Evolutionary conservation across 2,888 invertebrate species (phyloP).

Genomic region (Catonia carolina): DNA sequence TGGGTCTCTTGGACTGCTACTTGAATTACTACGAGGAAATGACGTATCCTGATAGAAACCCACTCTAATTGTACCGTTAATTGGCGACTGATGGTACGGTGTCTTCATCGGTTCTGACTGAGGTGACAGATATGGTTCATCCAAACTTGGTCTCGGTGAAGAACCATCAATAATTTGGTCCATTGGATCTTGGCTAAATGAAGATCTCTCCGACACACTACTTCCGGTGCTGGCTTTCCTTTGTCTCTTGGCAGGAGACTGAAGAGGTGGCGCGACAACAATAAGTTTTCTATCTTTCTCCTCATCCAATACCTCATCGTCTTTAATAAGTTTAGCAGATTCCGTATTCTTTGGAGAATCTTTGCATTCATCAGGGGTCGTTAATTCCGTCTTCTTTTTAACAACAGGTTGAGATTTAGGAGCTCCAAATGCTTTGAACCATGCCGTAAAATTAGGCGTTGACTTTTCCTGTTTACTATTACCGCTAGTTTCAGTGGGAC

Average conservation of each 20-base stretch:
- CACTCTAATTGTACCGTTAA: slow-evolving; percentile 77
- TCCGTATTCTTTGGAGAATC: slow-evolving; percentile 8
- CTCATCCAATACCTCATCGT: slow-evolving; percentile 29
- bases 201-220: slow-evolving; percentile 69
- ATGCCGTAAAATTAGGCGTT: slow-evolving; percentile 81
- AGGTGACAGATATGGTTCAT: slow-evolving; percentile 61
- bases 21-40: slow-evolving; percentile 55
- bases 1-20: slow-evolving; percentile 35
- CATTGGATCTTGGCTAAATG: slow-evolving; percentile 56
- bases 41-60: slow-evolving; percentile 83
- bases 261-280: slow-evolving; percentile 32
- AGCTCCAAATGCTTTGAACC: slow-evolving; percentile 88
- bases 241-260: slow-evolving; percentile 48
- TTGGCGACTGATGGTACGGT: slow-evolving; percentile 53
- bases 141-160: slow-evolving; percentile 37
- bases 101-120: slow-evolving; percentile 41
- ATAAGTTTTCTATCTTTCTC: slow-evolving; percentile 31
- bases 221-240: slow-evolving; percentile 72
- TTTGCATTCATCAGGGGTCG: slow-evolving; percentile 15
- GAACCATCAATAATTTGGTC: slow-evolving; percentile 36
- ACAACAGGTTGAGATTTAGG: slow-evolving; percentile 59
- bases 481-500: slow-evolving; percentile 36
- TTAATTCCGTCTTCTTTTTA: slow-evolving; percentile 46
- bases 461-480: slow-evolving; percentile 50
- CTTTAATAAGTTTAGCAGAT: neutral